phyloP scores from a whole-genome alignment of 2,888 invertebrate genomes.

The Aspidapion aeneum region DNA sequence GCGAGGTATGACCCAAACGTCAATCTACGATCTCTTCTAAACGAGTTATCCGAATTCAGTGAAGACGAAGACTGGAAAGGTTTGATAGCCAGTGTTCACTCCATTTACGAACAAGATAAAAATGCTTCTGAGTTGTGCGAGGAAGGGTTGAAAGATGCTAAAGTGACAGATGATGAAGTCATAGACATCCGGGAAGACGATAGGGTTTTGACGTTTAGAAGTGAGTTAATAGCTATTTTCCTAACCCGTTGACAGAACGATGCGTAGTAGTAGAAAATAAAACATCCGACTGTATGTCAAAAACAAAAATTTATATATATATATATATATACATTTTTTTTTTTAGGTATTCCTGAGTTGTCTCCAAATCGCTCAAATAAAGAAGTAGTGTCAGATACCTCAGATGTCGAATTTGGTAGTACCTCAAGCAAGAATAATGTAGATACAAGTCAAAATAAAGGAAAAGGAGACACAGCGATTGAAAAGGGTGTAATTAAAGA shows the following conservation, averaged over 20 bases:
- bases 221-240: too few relatives aligned
- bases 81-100: constrained; percentile 37
- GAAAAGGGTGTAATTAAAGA: not conserved
- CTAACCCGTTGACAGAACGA: too few relatives aligned
- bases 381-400: not conserved
- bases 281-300: too few relatives aligned
- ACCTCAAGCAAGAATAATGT: not conserved
- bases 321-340: too few relatives aligned
- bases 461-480: not conserved
- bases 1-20: constrained; percentile 30
- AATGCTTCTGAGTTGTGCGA: too few relatives aligned
- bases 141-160: not conserved
- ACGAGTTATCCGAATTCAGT: constrained; percentile 37
- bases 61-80: constrained; percentile 41
- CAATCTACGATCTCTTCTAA: constrained; percentile 36
- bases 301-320: too few relatives aligned
- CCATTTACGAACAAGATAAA: constrained; percentile 24
- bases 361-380: not conserved
- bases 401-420: not conserved
- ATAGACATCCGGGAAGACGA: not conserved
- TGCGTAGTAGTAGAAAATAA: too few relatives aligned
- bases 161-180: not conserved
- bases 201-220: not conserved
- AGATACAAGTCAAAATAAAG: not conserved
- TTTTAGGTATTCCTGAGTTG: too few relatives aligned